Base-by-base conservation (phyloP, 2,888 invertebrate genomes). In the Noctua janthe region DNA sequence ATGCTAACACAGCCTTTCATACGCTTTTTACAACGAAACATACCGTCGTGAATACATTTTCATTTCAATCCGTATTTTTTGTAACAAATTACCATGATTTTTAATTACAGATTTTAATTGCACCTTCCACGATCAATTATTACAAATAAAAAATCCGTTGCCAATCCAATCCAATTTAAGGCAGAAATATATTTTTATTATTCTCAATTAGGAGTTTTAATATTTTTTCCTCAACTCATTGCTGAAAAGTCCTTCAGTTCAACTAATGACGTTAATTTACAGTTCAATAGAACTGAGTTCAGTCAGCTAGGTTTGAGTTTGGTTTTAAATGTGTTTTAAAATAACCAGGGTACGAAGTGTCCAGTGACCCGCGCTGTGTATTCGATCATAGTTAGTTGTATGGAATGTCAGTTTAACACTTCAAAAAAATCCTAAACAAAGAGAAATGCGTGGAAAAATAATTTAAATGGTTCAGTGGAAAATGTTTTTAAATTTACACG, bases 291-390 rank as follows among this genome's bases (percentile, higher is more conserved):
- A 86, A 67, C 54, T 43, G 51, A 15, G 29, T 86, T 81, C 78
- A 78, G 73, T 86, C 77, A 78, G 64, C 64, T 70, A 43, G n/a
- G 71, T 71, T 80, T 64, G 69, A 74, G n/a, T n/a, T n/a, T n/a
- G n/a, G n/a, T n/a, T n/a, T n/a, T n/a, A n/a, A 88, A 80, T 88
- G 76, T 85, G 74, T 87, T 87, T 83, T 82, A 80, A 71, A 83
- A 83, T 88, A 76, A 77, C 17, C 69, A 43, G n/a, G 73, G 80
- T 64, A 71, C 71, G 71, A 70, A 83, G 67, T 83, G 80, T 79
- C 78, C 76, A 76, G 80, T 78, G 80, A 82, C 82, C 74, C 72
- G 74, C 13, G 15, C 72, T 39, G 76, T 66, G 77, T 74, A 78
- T 20, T 82, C 76, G 62, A 74, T 76, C 78, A 39, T 73, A n/a